Evolutionary conservation across 30 jellyfish, hydroid and myxozoan species (phyloP).

Genomic region (Chrysaora quinquecirrha): DNA sequence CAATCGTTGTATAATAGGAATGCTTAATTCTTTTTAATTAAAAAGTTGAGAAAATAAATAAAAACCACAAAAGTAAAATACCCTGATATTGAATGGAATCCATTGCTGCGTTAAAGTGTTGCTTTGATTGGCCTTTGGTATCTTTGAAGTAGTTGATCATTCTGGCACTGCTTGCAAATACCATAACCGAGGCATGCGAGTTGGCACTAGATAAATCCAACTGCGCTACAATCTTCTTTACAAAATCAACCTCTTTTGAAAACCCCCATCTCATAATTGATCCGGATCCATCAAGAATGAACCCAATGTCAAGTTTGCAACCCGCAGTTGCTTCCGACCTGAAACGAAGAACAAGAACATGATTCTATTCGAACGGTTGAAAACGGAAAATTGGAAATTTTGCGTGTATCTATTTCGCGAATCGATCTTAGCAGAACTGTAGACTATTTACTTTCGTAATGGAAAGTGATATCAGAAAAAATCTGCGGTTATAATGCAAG

Average conservation of each 20-base stretch:
- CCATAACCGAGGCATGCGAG: conserved; percentile 27
- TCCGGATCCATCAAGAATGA: conserved; percentile 43
- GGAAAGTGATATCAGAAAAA: too few species aligned
- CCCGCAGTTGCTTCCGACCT: neutral
- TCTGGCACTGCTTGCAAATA: conserved; percentile 27
- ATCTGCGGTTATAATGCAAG: too few species aligned
- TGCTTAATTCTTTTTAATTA: too few species aligned
- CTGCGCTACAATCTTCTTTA: conserved; percentile 3
- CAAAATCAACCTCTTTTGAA: conserved; percentile 11
- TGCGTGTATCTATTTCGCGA: too few species aligned
- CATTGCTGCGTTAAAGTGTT: neutral
- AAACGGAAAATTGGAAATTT: too few species aligned
- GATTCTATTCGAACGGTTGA: too few species aligned
- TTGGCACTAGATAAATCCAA: neutral
- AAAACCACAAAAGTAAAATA: too few species aligned
- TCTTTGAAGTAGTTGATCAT: neutral
- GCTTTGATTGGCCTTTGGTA: neutral
- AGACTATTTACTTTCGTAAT: too few species aligned
- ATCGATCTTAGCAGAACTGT: too few species aligned
- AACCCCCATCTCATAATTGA: conserved; percentile 27
- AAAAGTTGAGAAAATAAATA: too few species aligned
- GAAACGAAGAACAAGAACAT: neutral
- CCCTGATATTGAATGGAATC: neutral
- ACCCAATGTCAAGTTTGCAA: conserved; percentile 41
- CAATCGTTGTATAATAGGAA: too few species aligned